Base-by-base conservation (phyloP, 2,113 vertebrate genomes). In the Gobius niger region DNA sequence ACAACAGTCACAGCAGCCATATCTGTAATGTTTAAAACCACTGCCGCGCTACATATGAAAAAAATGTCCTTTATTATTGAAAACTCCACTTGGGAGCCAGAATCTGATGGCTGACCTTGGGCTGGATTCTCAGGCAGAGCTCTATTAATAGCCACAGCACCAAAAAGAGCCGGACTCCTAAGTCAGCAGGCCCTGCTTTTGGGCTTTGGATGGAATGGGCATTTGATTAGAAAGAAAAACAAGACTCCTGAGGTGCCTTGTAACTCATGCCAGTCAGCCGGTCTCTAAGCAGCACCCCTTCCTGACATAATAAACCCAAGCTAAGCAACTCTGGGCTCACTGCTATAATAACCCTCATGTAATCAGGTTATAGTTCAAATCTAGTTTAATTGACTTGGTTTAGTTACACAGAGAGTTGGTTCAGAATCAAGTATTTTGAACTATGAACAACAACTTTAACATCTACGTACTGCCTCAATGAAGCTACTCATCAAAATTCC, bases 61-160 rank as follows among this genome's bases (percentile, higher is more conserved):
- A 65, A 84, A 82, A 86, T 76, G 66, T 78, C 83, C 70, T 82
- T 80, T 78, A 67, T 67, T 61, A 40, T 56, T 75, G 47, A 50
- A 54, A 70, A 59, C 64, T 78, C 67, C 42, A 85, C 75, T 76
- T 76, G 76, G 68, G 71, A 86, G 82, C 69, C 82, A 84, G 87
- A 90, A 83, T 90, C 86, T 87, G 78, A 89, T 78, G 80, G 82
- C 87, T 92, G 90, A 92, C 91, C 90, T 88, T 86, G 75, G 88
- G 83, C 85, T 87, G 73, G 78, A 89, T 93, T 92, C 92, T 92
- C 91, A 92, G 88, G 90, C 91, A 60, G 72, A 81, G 66, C 80
- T 84, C 89, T 93, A 92, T 90, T 86, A 90, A 92, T 92, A 93
- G 84, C 63, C 47, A 79, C 89, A 81, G 88, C 84, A 78, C 83